Evolutionary conservation across 1,140 invertebrate species (phyloP), one percentile per base, ranked within the genome.

Genomic region (Lineus longissimus): DNA sequence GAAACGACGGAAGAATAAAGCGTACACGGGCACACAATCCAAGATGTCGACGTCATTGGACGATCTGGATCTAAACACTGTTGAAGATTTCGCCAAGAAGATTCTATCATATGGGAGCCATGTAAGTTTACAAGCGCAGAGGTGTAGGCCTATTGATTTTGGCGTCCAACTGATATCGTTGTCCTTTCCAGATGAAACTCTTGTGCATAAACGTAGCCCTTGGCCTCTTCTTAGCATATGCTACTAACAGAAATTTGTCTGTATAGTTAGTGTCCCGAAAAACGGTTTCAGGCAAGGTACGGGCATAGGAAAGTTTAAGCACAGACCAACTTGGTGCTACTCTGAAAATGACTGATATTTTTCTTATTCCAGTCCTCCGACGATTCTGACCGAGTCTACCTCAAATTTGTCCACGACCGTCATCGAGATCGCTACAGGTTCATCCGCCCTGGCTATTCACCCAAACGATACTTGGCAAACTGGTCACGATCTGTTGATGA

Each of bases 391-490:
- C 64, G 66, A 9, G 66, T 79, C 45, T 76, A 75, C 55, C 69
- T 79, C 25, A 73, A 73, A 30, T 77, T 78, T 69, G 57, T 77
- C 19, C 70, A 70, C 47, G 63, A 65, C 1, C 59, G 65, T 55
- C 45, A 63, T 51, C 67, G 75, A 19, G 65, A 72, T 19, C 73
- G 67, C 64, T 70, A 76, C 6, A 66, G 76, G 15, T 74, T 76
- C 55, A 76, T 80, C 43, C 65, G 79, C 22, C 80, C 80, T 13
- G 80, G 80, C 6, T 82, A 77, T 59, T 82, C 80, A 4, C 78
- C 79, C 1, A 77, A 77, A 63, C 72, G 80, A 22, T 82, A 82
- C 59, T 67, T 82, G 29, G 74, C 78, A 11, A 76, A 71, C 11
- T 81, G 80, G 76, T 78, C 78, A 7, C 72, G 75, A 19, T 72